Conservation (phyloP, 2,797 vertebrate genomes). For the Gallinago nigripennis region DNA sequence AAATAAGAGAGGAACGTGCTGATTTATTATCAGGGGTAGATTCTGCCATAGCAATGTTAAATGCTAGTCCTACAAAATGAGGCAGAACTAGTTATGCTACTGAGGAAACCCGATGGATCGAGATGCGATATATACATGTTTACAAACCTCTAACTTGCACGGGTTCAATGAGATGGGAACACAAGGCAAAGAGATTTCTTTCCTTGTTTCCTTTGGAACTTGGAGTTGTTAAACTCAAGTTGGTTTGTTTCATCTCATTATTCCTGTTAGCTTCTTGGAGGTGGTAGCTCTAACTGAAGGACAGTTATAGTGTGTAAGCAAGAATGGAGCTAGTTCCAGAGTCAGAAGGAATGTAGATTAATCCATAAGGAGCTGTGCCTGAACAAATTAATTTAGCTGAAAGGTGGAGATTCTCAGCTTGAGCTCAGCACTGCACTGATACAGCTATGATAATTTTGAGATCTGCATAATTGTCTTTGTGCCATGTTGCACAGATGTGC, state of each 20-base stretch:
- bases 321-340: not conserved
- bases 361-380: not conserved
- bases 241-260: not conserved
- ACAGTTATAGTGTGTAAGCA: not conserved
- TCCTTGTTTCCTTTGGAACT: not conserved
- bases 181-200: not conserved
- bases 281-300: not conserved
- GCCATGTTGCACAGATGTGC: not conserved
- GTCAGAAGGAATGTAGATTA: not conserved
- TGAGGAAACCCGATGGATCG: not conserved
- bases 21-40: not conserved
- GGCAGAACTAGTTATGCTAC: not conserved
- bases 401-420: not conserved
- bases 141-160: not conserved
- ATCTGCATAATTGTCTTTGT: constrained; percentile 20
- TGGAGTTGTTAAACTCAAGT: not conserved
- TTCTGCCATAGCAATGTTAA: not conserved
- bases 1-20: not conserved
- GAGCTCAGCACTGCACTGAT: not conserved
- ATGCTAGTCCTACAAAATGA: not conserved
- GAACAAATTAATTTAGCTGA: not conserved
- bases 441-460: not conserved
- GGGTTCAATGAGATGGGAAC: not conserved
- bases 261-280: not conserved
- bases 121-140: not conserved